Evolutionary conservation across 2,797 vertebrate genomes (phyloP).

Genomic region (Mormyrops attenuatus): DNA sequence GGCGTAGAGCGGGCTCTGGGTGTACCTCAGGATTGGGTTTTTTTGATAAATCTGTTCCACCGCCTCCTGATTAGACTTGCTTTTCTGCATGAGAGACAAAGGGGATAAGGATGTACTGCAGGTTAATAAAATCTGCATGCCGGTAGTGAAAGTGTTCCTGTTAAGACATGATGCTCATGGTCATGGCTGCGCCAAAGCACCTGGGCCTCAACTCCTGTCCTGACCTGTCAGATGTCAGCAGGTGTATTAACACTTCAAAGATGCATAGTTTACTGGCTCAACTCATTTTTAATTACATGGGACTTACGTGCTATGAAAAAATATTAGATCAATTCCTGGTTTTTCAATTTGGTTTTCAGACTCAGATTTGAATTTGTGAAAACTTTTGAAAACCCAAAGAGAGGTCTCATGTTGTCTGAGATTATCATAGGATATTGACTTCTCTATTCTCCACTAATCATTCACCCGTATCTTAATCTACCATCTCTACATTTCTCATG

Average conservation of each 20-base stretch:
- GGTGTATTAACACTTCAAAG: neutral
- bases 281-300: neutral
- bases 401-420: neutral
- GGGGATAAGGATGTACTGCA: neutral
- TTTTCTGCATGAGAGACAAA: constrained; percentile 65
- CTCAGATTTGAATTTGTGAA: neutral
- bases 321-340: neutral
- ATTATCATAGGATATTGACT: neutral
- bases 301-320: neutral
- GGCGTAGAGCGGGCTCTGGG: constrained; percentile 81
- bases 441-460: neutral
- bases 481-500: neutral
- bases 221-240: neutral
- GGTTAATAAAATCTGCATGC: neutral
- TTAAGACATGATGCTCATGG: neutral
- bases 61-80: constrained; percentile 75
- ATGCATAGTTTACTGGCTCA: neutral
- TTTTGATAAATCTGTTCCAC: constrained; percentile 89
- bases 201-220: neutral
- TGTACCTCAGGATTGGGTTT: constrained; percentile 90
- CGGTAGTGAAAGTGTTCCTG: neutral
- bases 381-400: neutral
- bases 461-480: neutral
- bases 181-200: neutral
- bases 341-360: neutral